Conservation (phyloP, 2,888 invertebrate species). For the Isoperla grammatica region DNA sequence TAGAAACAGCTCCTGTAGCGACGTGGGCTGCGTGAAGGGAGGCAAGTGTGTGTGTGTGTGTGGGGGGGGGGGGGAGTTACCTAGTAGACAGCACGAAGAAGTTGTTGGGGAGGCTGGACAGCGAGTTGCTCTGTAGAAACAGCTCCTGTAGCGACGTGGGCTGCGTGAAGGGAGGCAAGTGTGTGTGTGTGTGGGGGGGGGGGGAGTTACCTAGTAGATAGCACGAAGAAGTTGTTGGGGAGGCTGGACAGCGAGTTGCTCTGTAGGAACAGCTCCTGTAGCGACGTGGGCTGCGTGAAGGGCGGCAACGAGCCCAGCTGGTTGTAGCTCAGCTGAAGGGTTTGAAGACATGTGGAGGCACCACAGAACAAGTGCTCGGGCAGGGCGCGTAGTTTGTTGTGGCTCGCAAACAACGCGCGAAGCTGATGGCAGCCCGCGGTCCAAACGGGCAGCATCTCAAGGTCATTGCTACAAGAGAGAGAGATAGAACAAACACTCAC, state of each 20-base stretch:
- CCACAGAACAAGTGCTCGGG: slow-evolving; percentile 70
- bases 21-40: slow-evolving; percentile 59
- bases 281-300: slow-evolving; percentile 63
- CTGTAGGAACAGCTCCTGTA: slow-evolving; percentile 61
- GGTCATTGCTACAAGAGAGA: slow-evolving; percentile 51
- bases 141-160: slow-evolving; percentile 61
- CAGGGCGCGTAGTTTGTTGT: slow-evolving; percentile 62
- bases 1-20: slow-evolving; percentile 59
- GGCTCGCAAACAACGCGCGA: slow-evolving; percentile 65
- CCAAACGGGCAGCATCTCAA: slow-evolving; percentile 71
- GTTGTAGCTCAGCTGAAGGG: slow-evolving; percentile 71
- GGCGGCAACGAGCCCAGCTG: slow-evolving; percentile 53
- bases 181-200: slow-evolving; percentile 36
- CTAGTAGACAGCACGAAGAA: slow-evolving; percentile 57
- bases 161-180: slow-evolving; percentile 51
- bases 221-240: slow-evolving; percentile 69
- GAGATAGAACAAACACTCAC: neutral
- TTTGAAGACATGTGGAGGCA: slow-evolving; percentile 62
- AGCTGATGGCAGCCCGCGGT: slow-evolving; percentile 65
- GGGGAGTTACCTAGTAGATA: slow-evolving; percentile 52
- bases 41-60: too few relatives aligned
- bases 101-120: slow-evolving; percentile 67
- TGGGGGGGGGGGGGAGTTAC: too few relatives aligned
- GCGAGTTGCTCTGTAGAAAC: slow-evolving; percentile 70
- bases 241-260: slow-evolving; percentile 69